These are phyloP conservation scores for Torymus texanus DNA, from an alignment of 2,888 invertebrate genomes.

Conservation along the genomic window DNA sequence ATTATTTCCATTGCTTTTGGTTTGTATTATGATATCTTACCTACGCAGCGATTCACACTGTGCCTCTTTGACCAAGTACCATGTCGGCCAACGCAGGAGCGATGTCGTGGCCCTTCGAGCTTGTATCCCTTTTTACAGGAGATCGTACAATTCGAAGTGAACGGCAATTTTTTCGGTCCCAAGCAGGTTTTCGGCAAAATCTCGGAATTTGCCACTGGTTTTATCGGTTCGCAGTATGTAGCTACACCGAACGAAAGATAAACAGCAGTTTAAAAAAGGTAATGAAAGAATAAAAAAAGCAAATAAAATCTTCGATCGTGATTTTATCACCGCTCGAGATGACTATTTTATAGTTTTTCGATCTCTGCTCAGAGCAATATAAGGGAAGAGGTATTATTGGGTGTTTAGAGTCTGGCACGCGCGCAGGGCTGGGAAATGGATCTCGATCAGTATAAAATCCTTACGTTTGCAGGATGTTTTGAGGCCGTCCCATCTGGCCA, in stretches of 20 bases:
- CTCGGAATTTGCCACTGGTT: conserved; percentile 77
- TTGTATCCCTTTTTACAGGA: conserved; percentile 79
- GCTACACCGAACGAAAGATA: conserved; percentile 64
- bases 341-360: too few relatives aligned
- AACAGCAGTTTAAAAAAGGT: conserved; percentile 1
- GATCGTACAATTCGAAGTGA: conserved; percentile 79
- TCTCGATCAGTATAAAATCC: conserved; percentile 30
- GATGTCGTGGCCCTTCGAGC: conserved; percentile 77
- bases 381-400: too few relatives aligned
- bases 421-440: background rate
- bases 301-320: too few relatives aligned
- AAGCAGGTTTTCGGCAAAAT: conserved; percentile 78
- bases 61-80: conserved; percentile 77
- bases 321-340: too few relatives aligned
- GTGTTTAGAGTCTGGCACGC: too few relatives aligned
- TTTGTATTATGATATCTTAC: conserved; percentile 66
- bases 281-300: conserved; percentile 8
- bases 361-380: too few relatives aligned
- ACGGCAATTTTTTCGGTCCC: conserved; percentile 76
- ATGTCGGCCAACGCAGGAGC: conserved; percentile 78
- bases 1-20: conserved; percentile 8
- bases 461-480: conserved; percentile 81
- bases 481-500: conserved; percentile 83
- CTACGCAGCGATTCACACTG: conserved; percentile 75
- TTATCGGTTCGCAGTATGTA: conserved; percentile 76